phyloP scores from a whole-genome alignment of 2,888 invertebrate genomes.

The Hypselothyrea guttata region DNA sequence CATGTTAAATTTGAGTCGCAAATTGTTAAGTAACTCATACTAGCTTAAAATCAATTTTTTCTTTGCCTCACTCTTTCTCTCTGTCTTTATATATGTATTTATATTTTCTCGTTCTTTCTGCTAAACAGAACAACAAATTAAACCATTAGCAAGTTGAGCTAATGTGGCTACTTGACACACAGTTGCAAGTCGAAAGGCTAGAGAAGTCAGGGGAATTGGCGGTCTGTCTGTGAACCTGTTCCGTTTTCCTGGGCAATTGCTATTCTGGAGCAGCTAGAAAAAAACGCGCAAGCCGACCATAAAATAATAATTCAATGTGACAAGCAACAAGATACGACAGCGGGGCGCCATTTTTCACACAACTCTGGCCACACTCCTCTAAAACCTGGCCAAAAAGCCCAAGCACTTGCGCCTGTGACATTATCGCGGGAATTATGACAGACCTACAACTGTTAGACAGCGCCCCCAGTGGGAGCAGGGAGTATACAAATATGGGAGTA shows the following conservation, averaged over 20 bases:
- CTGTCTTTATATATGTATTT: too few relatives aligned
- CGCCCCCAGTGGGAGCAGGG: conserved; percentile 1
- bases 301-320: conserved; percentile 77
- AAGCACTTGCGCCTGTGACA: conserved; percentile 65
- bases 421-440: conserved; percentile 70
- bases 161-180: conserved; percentile 38
- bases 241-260: conserved; percentile 45
- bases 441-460: conserved; percentile 54
- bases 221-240: conserved; percentile 55
- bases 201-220: conserved; percentile 8
- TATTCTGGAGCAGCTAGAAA: conserved; percentile 38
- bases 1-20: too few relatives aligned
- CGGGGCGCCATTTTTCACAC: conserved; percentile 72
- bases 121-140: conserved; percentile 41
- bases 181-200: not conserved
- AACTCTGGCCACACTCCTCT: conserved; percentile 21
- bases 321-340: conserved; percentile 67
- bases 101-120: conserved; percentile 2
- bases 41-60: too few relatives aligned
- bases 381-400: not conserved
- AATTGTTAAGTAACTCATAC: too few relatives aligned
- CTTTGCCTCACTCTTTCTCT: too few relatives aligned
- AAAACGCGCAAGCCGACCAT: conserved; percentile 49
- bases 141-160: conserved; percentile 56
- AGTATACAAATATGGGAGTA: not conserved